phyloP scores from a whole-genome alignment of 2,797 vertebrate genomes.

The Geotrypetes seraphini region DNA sequence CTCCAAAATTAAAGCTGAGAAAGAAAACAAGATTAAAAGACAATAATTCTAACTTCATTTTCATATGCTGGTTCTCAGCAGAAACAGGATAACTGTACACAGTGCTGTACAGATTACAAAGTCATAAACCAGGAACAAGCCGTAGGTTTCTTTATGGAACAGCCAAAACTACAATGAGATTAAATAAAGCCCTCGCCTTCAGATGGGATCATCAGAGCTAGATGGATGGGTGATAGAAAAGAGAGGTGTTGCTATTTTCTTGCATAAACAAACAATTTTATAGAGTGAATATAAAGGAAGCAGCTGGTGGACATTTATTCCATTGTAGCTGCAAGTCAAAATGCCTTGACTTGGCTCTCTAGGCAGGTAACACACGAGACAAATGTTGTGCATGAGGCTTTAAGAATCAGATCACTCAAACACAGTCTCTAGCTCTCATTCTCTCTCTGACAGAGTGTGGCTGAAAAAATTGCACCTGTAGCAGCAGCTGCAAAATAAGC shows the following conservation, averaged over 20 bases:
- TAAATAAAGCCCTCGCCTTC: constrained; percentile 10
- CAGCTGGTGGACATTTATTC: constrained; percentile 34
- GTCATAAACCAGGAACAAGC: neutral
- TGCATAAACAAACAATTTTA: constrained; percentile 33
- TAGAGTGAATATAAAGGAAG: constrained; percentile 22
- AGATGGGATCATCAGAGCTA: constrained; percentile 26
- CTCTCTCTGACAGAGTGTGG: neutral
- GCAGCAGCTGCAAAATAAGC: neutral
- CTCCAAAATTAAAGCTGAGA: no score
- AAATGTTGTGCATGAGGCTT: neutral
- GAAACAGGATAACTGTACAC: no score
- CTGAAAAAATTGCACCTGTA: neutral
- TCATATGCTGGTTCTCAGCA: no score
- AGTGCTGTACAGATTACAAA: neutral
- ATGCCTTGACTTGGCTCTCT: constrained; percentile 10
- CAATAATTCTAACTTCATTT: no score
- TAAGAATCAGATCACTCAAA: neutral
- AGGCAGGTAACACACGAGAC: neutral
- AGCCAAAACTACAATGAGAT: constrained; percentile 3
- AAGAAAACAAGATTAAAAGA: no score
- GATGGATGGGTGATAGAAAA: constrained; percentile 4
- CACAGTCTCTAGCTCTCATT: accelerated
- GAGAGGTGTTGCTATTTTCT: constrained; percentile 15
- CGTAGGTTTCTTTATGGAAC: constrained; percentile 10
- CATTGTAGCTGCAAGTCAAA: constrained; percentile 21